Evolutionary conservation across 1,140 invertebrate species (phyloP), one percentile per base, ranked within the genome.

Genomic region (Solenopsis invicta): DNA sequence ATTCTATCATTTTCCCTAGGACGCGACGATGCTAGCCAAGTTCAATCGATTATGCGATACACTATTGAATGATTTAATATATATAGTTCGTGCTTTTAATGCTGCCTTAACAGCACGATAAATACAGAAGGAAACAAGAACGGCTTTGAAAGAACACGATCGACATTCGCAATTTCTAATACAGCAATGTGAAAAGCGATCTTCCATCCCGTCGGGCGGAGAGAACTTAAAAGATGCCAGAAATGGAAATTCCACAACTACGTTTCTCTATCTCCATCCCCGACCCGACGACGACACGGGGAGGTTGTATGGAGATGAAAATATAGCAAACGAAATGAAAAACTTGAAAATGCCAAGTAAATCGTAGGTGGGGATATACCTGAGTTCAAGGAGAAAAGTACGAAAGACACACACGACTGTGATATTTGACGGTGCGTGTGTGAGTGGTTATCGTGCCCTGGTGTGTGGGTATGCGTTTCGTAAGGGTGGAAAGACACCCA

Each of bases 271-370:
- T 54, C 24, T 48, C 18, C 24, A 69, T 13, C 62, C 24, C 24
- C 21, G 29, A 12, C 16, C 21, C 54, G 69, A 34, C 37, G 41
- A 34, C 16, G 66, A 72, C 6, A 21, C 29, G 45, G 41, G 10
- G 16, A 34, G 61, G 67, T 80, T 87, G 85, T 88, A 86, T 80
- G 82, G 74, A 91, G 89, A 91, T 88, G 89, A 91, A 88, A 93
- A 92, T 67, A 92, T 81, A 89, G 91, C 84, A 82, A 77, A 82
- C 61, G 87, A 88, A 89, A 93, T 92, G 90, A 89, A 90, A 93
- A 93, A 91, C 91, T 92, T 90, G 88, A 75, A 85, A 91, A 90
- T 84, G 78, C 75, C 50, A 69, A 71, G 54, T 45, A 80, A 61
- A 52, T 45, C 56, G 56, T 72, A 84, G 89, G 69, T 76, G 86